Base-by-base conservation (phyloP, 23 tunicate species). In the Trididemnum clinides region DNA sequence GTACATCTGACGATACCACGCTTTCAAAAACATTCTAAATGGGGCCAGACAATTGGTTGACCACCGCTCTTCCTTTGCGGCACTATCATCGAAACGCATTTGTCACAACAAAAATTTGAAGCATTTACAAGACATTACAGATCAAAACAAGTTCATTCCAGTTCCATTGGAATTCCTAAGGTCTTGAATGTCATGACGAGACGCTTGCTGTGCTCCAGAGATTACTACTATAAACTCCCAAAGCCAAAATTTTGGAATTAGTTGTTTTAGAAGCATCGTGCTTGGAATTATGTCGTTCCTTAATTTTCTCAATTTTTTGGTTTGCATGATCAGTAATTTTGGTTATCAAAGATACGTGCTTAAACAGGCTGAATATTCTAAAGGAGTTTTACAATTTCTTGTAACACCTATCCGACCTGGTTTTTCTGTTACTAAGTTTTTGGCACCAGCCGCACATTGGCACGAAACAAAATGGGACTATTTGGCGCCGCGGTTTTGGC, bases 311-410 rank as follows among this genome's bases (percentile, higher is more conserved):
- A 66, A 66, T 66, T 31, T 29, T 66, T 6, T 66, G 37, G n/a
- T 66, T 32, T 66, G 75, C 31, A 66, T 59, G 66, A 66, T 66
- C 37, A 66, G 75, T 32, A 66, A 66, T 66, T 59, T 59, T 59
- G 25, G 66, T n/a, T 10, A 59, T 59, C 25, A 59, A 10, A 10
- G 25, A 7, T 59, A 28, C 19, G 37, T 36, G 7, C 75, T 29
- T 6, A 66, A 66, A 66, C n/a, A 66, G n/a, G 75, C 37, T 29
- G 12, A 66, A 66, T 66, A 32, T 66, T 32, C 37, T 66, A 32
- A 29, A 66, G 75, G 75, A 28, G 75, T 66, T 66, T 66, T 66
- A 29, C 36, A 66, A 23, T 66, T 66, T 66, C 7, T 32, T 66
- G 75, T 15, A 30, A 23, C 36, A 66, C 36, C 36, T 29, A 66